A percentile compares a stretch with the other conserved stretches of the same genome.
Conservation (phyloP, 2,797 vertebrate genomes). For the Takifugu ocellatus region DNA sequence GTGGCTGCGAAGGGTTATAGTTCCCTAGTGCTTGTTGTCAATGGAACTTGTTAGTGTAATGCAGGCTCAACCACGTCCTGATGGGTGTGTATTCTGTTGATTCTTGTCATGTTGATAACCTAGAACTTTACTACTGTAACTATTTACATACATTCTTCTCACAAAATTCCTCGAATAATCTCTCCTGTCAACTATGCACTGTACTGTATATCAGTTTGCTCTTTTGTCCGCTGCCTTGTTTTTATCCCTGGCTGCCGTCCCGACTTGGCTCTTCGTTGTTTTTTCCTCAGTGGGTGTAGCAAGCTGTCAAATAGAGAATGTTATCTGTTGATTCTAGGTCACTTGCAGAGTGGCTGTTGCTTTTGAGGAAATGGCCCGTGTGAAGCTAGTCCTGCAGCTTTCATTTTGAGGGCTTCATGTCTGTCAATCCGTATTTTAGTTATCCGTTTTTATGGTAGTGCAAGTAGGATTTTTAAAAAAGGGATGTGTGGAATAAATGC, state of each 20-base stretch:
- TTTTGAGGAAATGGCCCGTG: constrained; percentile 37
- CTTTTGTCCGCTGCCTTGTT: constrained; percentile 15
- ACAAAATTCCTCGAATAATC: constrained; percentile 44
- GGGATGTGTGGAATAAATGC: no score
- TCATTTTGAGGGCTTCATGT: background rate
- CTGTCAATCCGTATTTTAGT: background rate
- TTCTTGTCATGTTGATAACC: constrained; percentile 57
- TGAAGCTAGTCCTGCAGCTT: background rate
- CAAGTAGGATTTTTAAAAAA: background rate
- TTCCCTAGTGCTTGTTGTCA: constrained; percentile 41
- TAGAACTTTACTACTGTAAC: constrained; percentile 29
- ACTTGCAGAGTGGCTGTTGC: constrained; percentile 28
- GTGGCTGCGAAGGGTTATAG: constrained; percentile 18
- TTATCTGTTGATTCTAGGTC: constrained; percentile 43
- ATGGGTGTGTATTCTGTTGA: constrained; percentile 61
- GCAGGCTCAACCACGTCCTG: constrained; percentile 37
- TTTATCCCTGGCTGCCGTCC: constrained; percentile 30
- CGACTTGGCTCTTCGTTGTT: constrained; percentile 37
- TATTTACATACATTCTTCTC: constrained; percentile 36
- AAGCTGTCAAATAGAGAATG: constrained; percentile 29
- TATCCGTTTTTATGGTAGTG: no score
- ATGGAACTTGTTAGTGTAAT: constrained; percentile 52
- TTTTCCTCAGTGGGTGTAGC: constrained; percentile 32
- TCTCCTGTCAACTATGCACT: constrained; percentile 21
- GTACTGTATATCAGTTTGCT: constrained; percentile 21